A percentile compares a stretch with the other conserved stretches of the same genome.
These are phyloP conservation scores for Drosophila neotestacea DNA, from an alignment of 2,888 invertebrate species.

Conservation along the genomic window DNA sequence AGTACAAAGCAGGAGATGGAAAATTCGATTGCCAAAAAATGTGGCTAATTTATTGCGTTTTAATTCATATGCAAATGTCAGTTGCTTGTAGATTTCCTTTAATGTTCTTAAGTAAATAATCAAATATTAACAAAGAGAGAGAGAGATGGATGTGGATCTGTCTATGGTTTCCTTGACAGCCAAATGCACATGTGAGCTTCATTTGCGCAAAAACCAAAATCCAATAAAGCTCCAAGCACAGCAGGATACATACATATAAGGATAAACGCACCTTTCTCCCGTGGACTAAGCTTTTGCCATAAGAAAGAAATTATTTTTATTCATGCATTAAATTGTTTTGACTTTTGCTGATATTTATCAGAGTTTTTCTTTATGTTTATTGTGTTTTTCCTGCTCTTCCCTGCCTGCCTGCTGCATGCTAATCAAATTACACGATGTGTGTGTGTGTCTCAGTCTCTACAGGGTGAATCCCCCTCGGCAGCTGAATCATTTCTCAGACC, in stretches of 20 bases:
- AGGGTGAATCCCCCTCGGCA: conserved; percentile 51
- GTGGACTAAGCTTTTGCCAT: conserved; percentile 26
- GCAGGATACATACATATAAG: conserved; percentile 47
- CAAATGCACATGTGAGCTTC: conserved; percentile 47
- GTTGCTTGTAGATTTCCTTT: conserved; percentile 49
- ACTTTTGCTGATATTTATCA: conserved; percentile 75
- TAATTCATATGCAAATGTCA: conserved; percentile 79
- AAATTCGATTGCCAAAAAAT: conserved; percentile 52
- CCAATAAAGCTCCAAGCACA: conserved; percentile 64
- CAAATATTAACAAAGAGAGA: conserved; percentile 63
- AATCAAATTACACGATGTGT: conserved; percentile 78
- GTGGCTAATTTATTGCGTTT: conserved; percentile 77
- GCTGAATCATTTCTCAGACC: conserved; percentile 81
- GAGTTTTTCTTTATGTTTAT: conserved; percentile 74
- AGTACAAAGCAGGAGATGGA: neutral
- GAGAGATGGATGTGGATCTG: neutral
- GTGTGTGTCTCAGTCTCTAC: conserved; percentile 19
- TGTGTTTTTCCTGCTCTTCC: conserved; percentile 49
- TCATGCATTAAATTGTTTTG: conserved; percentile 85
- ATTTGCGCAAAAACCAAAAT: conserved; percentile 51
- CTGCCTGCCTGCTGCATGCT: conserved; percentile 57
- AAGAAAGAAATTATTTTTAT: conserved; percentile 82
- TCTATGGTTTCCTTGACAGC: conserved; percentile 36
- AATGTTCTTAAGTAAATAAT: conserved; percentile 75
- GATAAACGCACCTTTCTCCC: neutral